Conservation (phyloP, 2,888 invertebrate species). For the Rhagophthalmus giganteus region DNA sequence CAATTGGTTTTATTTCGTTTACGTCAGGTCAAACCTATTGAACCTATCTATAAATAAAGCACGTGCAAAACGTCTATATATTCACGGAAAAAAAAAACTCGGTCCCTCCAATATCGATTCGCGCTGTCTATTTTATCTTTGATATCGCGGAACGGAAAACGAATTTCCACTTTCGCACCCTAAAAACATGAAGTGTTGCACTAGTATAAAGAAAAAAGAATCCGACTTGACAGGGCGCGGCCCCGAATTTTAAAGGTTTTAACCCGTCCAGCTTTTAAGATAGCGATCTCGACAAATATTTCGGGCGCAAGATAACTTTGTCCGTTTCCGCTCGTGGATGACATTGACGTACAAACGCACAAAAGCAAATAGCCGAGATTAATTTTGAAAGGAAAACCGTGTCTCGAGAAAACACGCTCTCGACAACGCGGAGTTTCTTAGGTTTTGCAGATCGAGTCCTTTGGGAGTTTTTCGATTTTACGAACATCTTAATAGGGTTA, state of each 20-base stretch:
- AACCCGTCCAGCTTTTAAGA: conserved; percentile 7
- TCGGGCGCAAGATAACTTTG: conserved; percentile 15
- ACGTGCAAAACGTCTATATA: too few species aligned
- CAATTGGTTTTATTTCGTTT: too few species aligned
- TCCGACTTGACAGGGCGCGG: background rate
- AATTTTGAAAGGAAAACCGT: conserved; percentile 27
- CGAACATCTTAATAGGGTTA: conserved; percentile 1
- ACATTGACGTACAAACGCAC: conserved; percentile 15
- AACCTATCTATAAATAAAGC: too few species aligned
- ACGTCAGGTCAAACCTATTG: too few species aligned
- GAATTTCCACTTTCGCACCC: too few species aligned
- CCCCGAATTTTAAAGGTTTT: conserved; percentile 8
- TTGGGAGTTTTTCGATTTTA: conserved; percentile 1
- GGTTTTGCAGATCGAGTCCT: background rate
- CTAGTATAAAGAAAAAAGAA: background rate
- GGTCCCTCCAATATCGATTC: too few species aligned
- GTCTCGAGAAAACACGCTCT: conserved; percentile 8
- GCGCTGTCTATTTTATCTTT: too few species aligned
- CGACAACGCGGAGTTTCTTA: conserved; percentile 11
- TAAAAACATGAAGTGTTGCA: background rate
- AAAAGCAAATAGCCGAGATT: conserved; percentile 24
- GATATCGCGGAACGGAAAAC: too few species aligned
- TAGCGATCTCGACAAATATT: conserved; percentile 18
- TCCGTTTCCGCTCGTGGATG: conserved; percentile 10
- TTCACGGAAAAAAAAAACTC: too few species aligned